Evolutionary conservation across 2,113 vertebrate species (phyloP), one percentile per base, ranked within the genome.

Genomic region (Barnardius zonarius): DNA sequence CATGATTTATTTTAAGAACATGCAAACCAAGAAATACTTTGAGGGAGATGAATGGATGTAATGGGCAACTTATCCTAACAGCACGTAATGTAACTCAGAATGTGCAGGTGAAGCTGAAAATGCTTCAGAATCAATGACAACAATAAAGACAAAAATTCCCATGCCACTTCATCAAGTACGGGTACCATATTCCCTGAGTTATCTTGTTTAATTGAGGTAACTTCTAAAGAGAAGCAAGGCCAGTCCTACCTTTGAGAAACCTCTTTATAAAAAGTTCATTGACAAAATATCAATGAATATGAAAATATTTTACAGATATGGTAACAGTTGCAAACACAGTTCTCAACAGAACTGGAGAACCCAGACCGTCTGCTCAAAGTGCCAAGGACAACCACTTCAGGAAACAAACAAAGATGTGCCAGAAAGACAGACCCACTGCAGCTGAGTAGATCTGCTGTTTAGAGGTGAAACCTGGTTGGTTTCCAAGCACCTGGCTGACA

Each of bases 281-380:
- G 11, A 80, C 84, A 87, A 33, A 52, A 57, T 83, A 92, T 88
- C 13, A 11, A 86, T 79, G 31, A 78, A 18, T 35, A 27, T 10
- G 5, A 66, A 57, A 79, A 91, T 46, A 35, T 73, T 59, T 90
- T 83, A 94, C 72, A 96, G 96, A 79, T 51, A 80, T 46, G 79
- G 48, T 17, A n/a, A 88, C 88, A 79, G 95, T 93, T 94, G 90
- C 25, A 17, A 95, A 82, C 63, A 46, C 30, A 85, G 39, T 91
- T 97, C 96, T 96, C 83, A 28, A 46, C 11, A 94, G 90, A 90
- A 62, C 55, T 81, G 43, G 55, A 92, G 92, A 93, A 86, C 74
- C 30, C 77, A 93, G 67, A 52, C 90, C 96, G 96, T 95, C 90
- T 97, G 97, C 86, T 86, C 11, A 17, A 15, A 93, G 83, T 31